A percentile compares a stretch with the other conserved stretches of the same genome.
Conservation (phyloP, 1,140 invertebrate genomes). For the Pararge aegeria region DNA sequence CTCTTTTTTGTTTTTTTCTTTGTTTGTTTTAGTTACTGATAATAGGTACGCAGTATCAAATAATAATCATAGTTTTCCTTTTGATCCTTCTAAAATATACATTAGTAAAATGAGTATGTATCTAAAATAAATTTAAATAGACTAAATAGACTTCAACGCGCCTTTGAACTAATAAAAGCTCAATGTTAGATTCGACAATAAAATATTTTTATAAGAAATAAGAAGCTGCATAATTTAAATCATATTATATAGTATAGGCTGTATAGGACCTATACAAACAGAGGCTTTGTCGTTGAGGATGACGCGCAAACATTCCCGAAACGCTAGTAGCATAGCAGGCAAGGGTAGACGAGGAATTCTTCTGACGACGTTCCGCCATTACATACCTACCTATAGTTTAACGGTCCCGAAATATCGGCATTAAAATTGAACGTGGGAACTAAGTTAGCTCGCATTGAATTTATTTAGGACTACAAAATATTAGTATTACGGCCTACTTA, state of each 20-base stretch:
- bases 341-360: slow-evolving; percentile 33
- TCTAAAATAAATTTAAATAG: too few relatives aligned
- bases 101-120: too few relatives aligned
- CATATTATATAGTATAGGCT: neutral
- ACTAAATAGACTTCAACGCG: too few relatives aligned
- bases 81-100: too few relatives aligned
- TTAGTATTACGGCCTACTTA: too few relatives aligned
- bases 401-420: neutral
- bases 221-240: neutral
- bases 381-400: neutral
- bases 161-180: too few relatives aligned
- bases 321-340: slow-evolving; percentile 28
- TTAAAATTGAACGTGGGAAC: neutral
- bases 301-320: slow-evolving; percentile 32
- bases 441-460: neutral
- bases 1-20: too few relatives aligned
- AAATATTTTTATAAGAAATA: neutral
- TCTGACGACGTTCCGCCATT: slow-evolving; percentile 21
- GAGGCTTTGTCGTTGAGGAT: slow-evolving; percentile 14
- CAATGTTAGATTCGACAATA: neutral
- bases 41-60: too few relatives aligned
- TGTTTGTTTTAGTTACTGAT: too few relatives aligned
- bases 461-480: too few relatives aligned
- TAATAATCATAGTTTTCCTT: too few relatives aligned
- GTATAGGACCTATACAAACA: neutral